Percentiles rank a stretch among this genome's conserved stretches.
Conservation (phyloP, 2,888 invertebrate species). For the Plutella xylostella region DNA sequence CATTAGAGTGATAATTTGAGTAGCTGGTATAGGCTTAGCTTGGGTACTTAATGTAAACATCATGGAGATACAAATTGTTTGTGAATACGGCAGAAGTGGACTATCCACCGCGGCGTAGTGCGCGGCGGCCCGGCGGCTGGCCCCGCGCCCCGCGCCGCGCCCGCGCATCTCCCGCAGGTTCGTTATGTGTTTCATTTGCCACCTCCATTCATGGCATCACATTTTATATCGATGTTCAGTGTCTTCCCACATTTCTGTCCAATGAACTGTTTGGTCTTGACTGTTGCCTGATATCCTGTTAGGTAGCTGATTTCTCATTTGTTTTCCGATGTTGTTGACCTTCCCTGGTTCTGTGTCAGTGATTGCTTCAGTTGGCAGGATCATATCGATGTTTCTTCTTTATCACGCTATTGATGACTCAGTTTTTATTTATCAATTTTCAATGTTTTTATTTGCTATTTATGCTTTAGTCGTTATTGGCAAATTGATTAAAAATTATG, state of each 20-base stretch:
- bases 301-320: not conserved
- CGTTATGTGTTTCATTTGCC: constrained; percentile 32
- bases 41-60: constrained; percentile 17
- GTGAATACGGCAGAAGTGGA: constrained; percentile 78
- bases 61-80: constrained; percentile 6
- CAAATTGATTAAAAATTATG: no score
- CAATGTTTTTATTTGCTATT: not conserved
- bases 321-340: no score
- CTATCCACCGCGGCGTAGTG: constrained; percentile 82
- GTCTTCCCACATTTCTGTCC: constrained; percentile 32
- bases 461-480: not conserved
- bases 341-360: not conserved
- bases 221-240: constrained; percentile 40
- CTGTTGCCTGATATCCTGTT: not conserved
- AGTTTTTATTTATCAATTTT: not conserved
- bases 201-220: constrained; percentile 27
- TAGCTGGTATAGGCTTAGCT: constrained; percentile 6
- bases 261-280: not conserved
- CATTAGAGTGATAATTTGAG: not conserved
- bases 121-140: constrained; percentile 73
- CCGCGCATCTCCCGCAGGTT: constrained; percentile 67
- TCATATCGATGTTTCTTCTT: not conserved
- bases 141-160: constrained; percentile 55
- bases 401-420: not conserved
- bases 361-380: not conserved